A percentile compares a stretch with the other conserved stretches of the same genome.
These are phyloP conservation scores for Irena cyanogastra DNA, from an alignment of 2,113 vertebrate genomes.

Conservation along the genomic window DNA sequence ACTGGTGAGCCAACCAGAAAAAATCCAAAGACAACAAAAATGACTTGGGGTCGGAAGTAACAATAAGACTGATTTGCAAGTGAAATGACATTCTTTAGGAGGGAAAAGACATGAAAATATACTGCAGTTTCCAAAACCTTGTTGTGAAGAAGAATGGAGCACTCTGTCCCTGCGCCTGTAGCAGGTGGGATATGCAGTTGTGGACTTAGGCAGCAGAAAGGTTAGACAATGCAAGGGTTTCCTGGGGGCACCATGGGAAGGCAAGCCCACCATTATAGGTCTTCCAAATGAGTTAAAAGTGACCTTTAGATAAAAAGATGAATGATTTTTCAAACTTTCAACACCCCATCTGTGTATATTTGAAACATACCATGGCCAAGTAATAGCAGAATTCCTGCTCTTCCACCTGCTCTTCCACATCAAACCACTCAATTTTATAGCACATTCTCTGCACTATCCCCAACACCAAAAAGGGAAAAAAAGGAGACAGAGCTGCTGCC, in stretches of 20 bases:
- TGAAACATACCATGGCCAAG: background rate
- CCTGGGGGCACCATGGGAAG: background rate
- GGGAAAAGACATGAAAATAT: background rate
- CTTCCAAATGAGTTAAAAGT: background rate
- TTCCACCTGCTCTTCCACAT: background rate
- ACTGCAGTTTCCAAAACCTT: background rate
- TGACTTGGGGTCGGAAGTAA: background rate
- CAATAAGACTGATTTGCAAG: background rate
- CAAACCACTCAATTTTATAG: background rate
- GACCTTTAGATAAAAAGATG: background rate
- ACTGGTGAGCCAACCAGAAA: background rate
- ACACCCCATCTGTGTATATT: fast-evolving
- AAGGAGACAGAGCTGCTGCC: background rate
- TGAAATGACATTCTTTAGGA: background rate
- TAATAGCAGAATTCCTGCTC: background rate
- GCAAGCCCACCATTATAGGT: background rate
- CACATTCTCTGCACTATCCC: background rate
- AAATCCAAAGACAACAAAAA: background rate
- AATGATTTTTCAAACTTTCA: background rate
- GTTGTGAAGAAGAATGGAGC: background rate
- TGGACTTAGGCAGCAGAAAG: fast-evolving
- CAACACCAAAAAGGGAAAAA: background rate
- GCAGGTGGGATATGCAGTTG: background rate
- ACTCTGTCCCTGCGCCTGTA: background rate
- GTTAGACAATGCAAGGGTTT: background rate